Conservation (phyloP, 2,888 invertebrate genomes). For the Galerucella pusilla region DNA sequence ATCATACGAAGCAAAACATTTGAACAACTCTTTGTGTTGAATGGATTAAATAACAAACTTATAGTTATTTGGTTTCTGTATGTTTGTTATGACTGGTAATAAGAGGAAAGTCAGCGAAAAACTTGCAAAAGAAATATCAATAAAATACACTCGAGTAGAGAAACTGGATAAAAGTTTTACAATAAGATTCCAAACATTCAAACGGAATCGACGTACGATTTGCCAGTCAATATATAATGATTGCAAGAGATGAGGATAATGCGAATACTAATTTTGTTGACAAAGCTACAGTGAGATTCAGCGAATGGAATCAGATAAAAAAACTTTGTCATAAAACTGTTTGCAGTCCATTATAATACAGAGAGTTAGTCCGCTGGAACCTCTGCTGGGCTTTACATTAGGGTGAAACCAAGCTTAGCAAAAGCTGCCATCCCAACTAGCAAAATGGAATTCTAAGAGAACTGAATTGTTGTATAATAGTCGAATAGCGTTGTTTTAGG, state of each 20-base stretch:
- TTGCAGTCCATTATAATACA: too few relatives aligned
- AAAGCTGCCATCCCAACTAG: too few relatives aligned
- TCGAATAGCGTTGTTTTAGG: too few relatives aligned
- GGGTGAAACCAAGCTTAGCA: too few relatives aligned
- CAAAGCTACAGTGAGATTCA: neutral
- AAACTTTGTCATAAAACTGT: too few relatives aligned
- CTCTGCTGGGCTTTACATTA: too few relatives aligned
- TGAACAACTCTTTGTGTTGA: conserved; percentile 17
- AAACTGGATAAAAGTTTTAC: conserved; percentile 35
- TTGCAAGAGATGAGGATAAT: neutral
- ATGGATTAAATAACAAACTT: conserved; percentile 19
- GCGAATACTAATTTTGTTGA: conserved; percentile 5
- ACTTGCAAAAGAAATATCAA: conserved; percentile 40
- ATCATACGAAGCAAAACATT: conserved; percentile 30
- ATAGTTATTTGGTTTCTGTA: conserved; percentile 34
- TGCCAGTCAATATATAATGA: conserved; percentile 18
- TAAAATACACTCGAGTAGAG: conserved; percentile 48
- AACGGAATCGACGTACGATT: conserved; percentile 33
- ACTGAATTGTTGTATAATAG: too few relatives aligned
- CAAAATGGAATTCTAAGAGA: too few relatives aligned
- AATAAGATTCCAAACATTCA: conserved; percentile 37
- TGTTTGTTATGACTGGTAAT: conserved; percentile 43
- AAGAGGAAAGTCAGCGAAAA: conserved; percentile 45
- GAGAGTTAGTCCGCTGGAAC: too few relatives aligned
- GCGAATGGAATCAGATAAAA: neutral